phyloP scores from a whole-genome alignment of 2,797 vertebrate species.

The Tenualosa thibaudeaui region DNA sequence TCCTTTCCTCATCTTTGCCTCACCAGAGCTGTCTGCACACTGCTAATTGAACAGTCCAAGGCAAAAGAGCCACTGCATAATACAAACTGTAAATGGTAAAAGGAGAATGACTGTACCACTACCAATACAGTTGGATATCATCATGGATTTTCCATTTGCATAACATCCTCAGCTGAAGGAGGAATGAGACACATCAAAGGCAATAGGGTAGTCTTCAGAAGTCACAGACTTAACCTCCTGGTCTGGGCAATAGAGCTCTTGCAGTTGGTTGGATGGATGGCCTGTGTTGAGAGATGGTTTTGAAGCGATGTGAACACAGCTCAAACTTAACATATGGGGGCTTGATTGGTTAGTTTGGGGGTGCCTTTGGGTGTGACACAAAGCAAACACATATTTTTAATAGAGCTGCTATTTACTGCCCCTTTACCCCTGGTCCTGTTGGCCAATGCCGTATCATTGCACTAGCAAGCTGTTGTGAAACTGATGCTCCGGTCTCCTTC shows the following conservation, averaged over 20 bases:
- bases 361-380: conserved; percentile 56
- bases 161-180: not conserved
- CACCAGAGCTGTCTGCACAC: not conserved
- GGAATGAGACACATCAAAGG: conserved; percentile 1
- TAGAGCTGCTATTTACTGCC: conserved; percentile 44
- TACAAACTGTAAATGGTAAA: not conserved
- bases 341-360: conserved; percentile 44
- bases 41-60: not conserved
- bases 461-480: conserved; percentile 33
- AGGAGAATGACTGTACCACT: not conserved
- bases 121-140: not conserved
- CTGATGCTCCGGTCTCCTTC: not conserved
- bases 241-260: not conserved
- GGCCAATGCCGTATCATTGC: conserved; percentile 1
- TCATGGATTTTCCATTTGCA: not conserved
- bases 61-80: not conserved
- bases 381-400: conserved; percentile 57
- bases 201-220: conserved; percentile 20
- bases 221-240: conserved; percentile 26
- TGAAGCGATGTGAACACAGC: not conserved
- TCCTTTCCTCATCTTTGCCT: not conserved
- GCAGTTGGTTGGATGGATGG: not conserved
- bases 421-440: conserved; percentile 40
- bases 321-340: not conserved
- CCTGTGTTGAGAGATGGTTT: not conserved